phyloP scores from a whole-genome alignment of 1,140 invertebrate species.

The Nebria ingens region DNA sequence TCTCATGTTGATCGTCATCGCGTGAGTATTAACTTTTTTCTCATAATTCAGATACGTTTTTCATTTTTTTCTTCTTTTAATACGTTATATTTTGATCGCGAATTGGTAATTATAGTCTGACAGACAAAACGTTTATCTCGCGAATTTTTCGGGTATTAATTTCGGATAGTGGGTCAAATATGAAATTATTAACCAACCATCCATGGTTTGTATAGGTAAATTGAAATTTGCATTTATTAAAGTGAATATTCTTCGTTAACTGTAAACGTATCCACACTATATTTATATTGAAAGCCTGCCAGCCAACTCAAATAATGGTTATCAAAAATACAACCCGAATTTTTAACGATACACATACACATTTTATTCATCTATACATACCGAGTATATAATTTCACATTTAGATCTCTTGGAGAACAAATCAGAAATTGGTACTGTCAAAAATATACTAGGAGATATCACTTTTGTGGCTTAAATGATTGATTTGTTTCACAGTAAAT shows the following conservation, averaged over 20 bases:
- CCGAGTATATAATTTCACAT: too few species aligned
- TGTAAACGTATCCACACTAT: neutral
- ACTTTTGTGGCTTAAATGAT: too few species aligned
- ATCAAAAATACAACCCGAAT: too few species aligned
- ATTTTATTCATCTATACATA: too few species aligned
- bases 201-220: neutral
- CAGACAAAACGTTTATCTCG: neutral
- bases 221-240: neutral
- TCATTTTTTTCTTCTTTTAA: neutral
- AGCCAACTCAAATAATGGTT: too few species aligned
- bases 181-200: neutral
- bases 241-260: neutral
- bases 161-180: neutral
- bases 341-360: too few species aligned
- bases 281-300: neutral
- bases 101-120: neutral
- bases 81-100: neutral
- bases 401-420: too few species aligned
- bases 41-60: neutral
- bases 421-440: too few species aligned
- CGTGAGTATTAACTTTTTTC: neutral
- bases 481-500: too few species aligned
- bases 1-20: neutral
- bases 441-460: too few species aligned
- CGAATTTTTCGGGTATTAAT: constrained; percentile 1